Evolutionary conservation across 1,140 invertebrate species (phyloP).

Genomic region (Drosophila malerkotliana): DNA sequence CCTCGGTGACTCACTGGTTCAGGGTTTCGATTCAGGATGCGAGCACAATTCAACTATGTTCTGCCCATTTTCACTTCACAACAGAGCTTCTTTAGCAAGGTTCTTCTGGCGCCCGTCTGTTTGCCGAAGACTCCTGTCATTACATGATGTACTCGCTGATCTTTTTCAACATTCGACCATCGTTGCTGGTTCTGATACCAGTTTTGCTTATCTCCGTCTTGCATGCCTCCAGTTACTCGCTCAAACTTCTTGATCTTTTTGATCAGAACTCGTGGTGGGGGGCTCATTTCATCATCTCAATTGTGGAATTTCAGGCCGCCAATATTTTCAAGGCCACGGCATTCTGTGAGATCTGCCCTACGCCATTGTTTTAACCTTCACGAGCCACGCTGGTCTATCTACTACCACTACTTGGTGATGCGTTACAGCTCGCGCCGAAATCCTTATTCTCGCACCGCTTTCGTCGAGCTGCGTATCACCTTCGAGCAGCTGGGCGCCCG

Average conservation of each 20-base stretch:
- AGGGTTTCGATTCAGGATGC: too few species aligned
- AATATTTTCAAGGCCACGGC: constrained; percentile 94
- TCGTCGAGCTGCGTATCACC: constrained; percentile 89
- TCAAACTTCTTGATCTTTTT: constrained; percentile 92
- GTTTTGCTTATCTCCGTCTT: constrained; percentile 95
- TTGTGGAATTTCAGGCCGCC: constrained; percentile 93
- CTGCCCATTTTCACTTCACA: constrained; percentile 94
- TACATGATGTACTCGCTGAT: constrained; percentile 97
- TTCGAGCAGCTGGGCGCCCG: constrained; percentile 87
- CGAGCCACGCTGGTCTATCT: constrained; percentile 93
- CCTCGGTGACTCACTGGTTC: too few species aligned
- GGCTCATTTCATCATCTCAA: constrained; percentile 92
- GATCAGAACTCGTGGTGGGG: constrained; percentile 95
- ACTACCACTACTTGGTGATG: constrained; percentile 96
- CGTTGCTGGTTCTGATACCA: constrained; percentile 94
- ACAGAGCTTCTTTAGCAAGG: constrained; percentile 94
- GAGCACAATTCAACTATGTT: constrained; percentile 88
- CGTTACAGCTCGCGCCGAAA: constrained; percentile 96
- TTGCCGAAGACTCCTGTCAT: constrained; percentile 97
- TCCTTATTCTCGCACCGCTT: constrained; percentile 96
- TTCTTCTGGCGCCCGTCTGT: constrained; percentile 90
- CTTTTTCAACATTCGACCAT: constrained; percentile 94
- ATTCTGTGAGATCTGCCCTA: constrained; percentile 96
- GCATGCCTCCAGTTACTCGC: constrained; percentile 95
- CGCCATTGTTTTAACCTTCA: constrained; percentile 91